Evolutionary conservation across 2,797 vertebrate genomes (phyloP).

Genomic region (Muraenolepis orangiensis): DNA sequence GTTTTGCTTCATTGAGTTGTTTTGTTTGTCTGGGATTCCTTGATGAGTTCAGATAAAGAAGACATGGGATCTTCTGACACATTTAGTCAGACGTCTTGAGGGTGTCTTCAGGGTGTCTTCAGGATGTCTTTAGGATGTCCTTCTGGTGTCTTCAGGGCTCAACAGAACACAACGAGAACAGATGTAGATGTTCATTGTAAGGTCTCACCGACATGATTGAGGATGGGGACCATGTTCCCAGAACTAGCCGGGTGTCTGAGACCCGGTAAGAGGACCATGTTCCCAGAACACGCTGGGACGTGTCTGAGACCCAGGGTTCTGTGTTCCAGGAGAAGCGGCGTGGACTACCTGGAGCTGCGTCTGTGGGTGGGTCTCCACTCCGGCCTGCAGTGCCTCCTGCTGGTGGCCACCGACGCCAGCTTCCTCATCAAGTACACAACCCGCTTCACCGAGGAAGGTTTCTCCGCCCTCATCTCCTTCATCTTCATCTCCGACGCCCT

Average conservation of each 20-base stretch:
- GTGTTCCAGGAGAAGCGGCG: slow-evolving; percentile 76
- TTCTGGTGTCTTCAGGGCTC: not conserved
- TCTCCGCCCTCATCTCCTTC: slow-evolving; percentile 98
- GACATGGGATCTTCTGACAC: not conserved
- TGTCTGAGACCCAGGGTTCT: too few species aligned
- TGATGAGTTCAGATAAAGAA: too few species aligned
- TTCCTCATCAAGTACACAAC: slow-evolving; percentile 99
- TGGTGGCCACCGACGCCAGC: slow-evolving; percentile 92
- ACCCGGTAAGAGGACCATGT: too few species aligned
- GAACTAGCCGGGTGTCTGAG: too few species aligned
- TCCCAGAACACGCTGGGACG: too few species aligned
- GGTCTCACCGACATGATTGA: too few species aligned
- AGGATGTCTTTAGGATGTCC: too few species aligned
- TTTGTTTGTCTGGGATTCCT: too few species aligned
- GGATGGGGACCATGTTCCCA: too few species aligned
- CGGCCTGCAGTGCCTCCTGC: slow-evolving; percentile 89
- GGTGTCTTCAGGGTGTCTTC: too few species aligned
- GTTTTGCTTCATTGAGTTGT: not conserved
- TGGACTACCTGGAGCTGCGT: slow-evolving; percentile 98
- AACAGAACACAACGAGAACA: not conserved
- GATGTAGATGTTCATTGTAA: too few species aligned
- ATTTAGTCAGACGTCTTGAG: too few species aligned
- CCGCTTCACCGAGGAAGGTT: slow-evolving; percentile 96
- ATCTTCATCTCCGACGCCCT: slow-evolving; percentile 98
- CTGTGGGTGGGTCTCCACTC: slow-evolving; percentile 98